phyloP scores from a whole-genome alignment of 2,888 invertebrate species.

The Drepana falcataria region DNA sequence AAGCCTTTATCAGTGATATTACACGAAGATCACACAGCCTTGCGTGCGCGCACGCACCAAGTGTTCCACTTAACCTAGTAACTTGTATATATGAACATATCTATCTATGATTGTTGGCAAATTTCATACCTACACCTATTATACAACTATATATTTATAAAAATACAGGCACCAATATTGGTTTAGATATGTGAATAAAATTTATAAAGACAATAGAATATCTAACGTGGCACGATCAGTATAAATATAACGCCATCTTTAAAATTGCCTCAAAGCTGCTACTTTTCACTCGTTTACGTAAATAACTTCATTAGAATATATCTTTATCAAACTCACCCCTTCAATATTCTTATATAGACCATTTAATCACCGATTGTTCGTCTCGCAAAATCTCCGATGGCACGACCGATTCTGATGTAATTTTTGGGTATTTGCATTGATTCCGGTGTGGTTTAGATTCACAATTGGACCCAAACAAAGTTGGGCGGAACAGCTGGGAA shows the following conservation, averaged over 20 bases:
- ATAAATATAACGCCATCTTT: neutral
- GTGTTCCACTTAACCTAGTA: conserved; percentile 23
- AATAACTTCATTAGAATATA: neutral
- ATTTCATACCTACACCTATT: conserved; percentile 44
- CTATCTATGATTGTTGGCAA: conserved; percentile 36
- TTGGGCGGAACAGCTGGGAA: too few species aligned
- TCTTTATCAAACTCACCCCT: too few species aligned
- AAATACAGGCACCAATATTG: conserved; percentile 39
- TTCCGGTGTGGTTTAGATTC: too few species aligned
- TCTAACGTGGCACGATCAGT: neutral
- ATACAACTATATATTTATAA: conserved; percentile 23
- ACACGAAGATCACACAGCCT: conserved; percentile 34
- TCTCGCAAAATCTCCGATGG: too few species aligned
- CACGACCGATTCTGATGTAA: too few species aligned
- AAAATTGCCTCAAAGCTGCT: neutral
- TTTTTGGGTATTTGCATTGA: too few species aligned
- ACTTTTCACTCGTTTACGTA: neutral
- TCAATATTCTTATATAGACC: too few species aligned
- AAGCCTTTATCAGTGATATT: conserved; percentile 9
- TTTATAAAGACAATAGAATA: conserved; percentile 4
- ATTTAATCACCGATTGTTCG: too few species aligned
- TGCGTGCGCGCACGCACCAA: conserved; percentile 27
- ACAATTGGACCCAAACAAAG: too few species aligned
- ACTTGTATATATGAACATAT: conserved; percentile 20
- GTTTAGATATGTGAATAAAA: conserved; percentile 12